Conservation (phyloP, 2,888 invertebrate genomes). For the Trichacis sp. region DNA sequence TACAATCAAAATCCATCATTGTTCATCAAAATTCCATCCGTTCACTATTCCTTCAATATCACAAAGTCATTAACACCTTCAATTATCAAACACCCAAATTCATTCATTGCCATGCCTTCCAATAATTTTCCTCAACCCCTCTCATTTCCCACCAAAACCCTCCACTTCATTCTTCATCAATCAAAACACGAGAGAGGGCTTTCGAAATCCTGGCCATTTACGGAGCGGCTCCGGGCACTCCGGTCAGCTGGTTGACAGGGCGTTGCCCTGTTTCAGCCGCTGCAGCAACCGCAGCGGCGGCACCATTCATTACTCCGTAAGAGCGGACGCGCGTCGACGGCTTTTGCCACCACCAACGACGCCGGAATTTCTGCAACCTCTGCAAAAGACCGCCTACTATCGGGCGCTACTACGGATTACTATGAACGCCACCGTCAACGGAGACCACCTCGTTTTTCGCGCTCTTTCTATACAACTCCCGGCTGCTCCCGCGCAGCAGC, state of each 20-base stretch:
- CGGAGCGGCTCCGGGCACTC: constrained; percentile 52
- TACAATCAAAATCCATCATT: no score
- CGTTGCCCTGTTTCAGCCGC: constrained; percentile 55
- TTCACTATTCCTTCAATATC: no score
- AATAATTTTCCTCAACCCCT: no score
- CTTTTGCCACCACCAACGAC: constrained; percentile 26
- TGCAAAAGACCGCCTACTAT: constrained; percentile 17
- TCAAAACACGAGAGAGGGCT: background rate
- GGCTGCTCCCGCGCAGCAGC: constrained; percentile 9
- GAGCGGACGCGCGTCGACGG: constrained; percentile 46
- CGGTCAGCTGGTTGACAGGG: constrained; percentile 66
- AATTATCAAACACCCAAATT: no score
- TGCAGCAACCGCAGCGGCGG: constrained; percentile 43
- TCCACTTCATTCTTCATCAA: background rate
- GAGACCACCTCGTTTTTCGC: no score
- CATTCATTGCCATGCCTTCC: no score
- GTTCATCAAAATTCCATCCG: no score
- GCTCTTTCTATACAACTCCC: no score
- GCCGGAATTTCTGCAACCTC: constrained; percentile 20
- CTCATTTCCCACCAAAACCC: background rate
- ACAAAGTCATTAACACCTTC: no score
- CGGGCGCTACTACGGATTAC: constrained; percentile 9
- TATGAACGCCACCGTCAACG: constrained; percentile 35
- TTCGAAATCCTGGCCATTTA: constrained; percentile 20
- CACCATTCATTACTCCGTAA: constrained; percentile 65